Conservation (phyloP, 2,797 vertebrate genomes). For the Acipenser ruthenus region DNA sequence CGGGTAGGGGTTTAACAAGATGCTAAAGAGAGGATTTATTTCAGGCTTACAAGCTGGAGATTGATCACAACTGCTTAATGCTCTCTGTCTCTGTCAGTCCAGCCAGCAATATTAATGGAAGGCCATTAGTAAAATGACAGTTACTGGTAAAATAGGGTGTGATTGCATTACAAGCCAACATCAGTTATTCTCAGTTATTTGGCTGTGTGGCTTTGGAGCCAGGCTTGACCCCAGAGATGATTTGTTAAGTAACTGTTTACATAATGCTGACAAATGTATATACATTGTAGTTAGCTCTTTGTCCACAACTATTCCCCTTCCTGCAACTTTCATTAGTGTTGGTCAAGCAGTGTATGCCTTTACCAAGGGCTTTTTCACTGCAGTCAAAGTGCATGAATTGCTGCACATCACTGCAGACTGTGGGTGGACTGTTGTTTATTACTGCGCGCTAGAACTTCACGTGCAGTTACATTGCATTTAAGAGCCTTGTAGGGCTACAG, state of each 20-base stretch:
- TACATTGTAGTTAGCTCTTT: no score
- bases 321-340: no score
- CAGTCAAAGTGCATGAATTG: no score
- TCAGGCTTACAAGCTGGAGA: conserved; percentile 17
- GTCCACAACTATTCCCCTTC: no score
- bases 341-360: no score
- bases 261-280: neutral
- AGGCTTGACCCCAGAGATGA: neutral
- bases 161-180: conserved; percentile 12
- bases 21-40: conserved; percentile 8
- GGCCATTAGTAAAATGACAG: conserved; percentile 26
- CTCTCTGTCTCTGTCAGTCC: conserved; percentile 20
- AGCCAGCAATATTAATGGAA: conserved; percentile 22
- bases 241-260: neutral
- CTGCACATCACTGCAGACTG: no score
- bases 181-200: neutral
- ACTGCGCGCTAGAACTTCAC: no score
- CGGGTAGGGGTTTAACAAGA: neutral
- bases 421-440: no score
- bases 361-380: no score
- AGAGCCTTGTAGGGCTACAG: no score
- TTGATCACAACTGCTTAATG: conserved; percentile 12
- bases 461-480: no score
- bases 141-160: conserved; percentile 23
- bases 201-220: neutral